phyloP scores from a whole-genome alignment of 2,797 vertebrate genomes.

The Heliangelus exortis region DNA sequence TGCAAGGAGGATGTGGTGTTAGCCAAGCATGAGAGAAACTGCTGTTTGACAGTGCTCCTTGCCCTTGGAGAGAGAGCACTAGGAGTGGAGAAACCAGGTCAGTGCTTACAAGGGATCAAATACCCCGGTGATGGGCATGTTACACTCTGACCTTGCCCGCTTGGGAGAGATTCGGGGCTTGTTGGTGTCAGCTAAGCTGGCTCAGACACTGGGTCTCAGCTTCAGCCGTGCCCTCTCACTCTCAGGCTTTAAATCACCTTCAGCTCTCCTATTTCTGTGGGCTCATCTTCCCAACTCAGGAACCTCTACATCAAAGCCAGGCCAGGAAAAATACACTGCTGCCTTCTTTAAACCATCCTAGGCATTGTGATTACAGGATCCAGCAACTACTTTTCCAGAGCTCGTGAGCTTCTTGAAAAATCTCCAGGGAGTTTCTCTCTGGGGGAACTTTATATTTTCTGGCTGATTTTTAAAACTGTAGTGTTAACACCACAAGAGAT shows the following conservation, averaged over 20 bases:
- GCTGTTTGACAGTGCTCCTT: rapidly evolving
- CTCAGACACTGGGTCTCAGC: neutral
- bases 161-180: neutral
- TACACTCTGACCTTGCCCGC: neutral
- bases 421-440: constrained; percentile 57
- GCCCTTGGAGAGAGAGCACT: neutral
- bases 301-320: constrained; percentile 43
- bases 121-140: neutral
- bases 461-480: constrained; percentile 36
- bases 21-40: rapidly evolving
- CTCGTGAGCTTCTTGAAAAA: constrained; percentile 47
- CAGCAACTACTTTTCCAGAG: constrained; percentile 59
- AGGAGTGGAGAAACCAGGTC: neutral
- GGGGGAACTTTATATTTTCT: constrained; percentile 59
- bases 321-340: neutral
- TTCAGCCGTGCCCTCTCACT: neutral
- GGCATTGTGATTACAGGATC: constrained; percentile 12
- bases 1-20: rapidly evolving
- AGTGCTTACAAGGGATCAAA: neutral
- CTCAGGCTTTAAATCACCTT: constrained; percentile 41
- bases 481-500: neutral
- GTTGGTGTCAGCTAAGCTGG: neutral
- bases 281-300: constrained; percentile 25
- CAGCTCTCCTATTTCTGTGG: neutral
- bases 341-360: neutral